Percentiles rank a stretch among this genome's conserved stretches.
These are phyloP conservation scores for Bubo scandiacus DNA, from an alignment of 2,113 vertebrate species.

Conservation along the genomic window DNA sequence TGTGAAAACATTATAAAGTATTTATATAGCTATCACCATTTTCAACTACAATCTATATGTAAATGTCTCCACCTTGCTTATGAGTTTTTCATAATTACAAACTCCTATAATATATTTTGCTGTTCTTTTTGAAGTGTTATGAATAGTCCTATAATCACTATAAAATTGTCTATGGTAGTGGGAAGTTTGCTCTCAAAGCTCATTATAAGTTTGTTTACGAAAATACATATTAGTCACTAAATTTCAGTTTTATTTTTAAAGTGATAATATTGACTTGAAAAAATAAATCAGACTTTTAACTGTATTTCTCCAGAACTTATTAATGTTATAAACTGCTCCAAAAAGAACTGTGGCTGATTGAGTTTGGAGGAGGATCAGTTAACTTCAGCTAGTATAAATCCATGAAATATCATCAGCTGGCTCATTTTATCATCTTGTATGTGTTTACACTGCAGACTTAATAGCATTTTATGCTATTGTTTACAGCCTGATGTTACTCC, in stretches of 20 bases:
- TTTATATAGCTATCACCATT: background rate
- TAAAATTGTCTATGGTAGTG: background rate
- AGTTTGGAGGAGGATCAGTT: background rate
- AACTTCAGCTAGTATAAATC: background rate
- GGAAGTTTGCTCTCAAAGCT: background rate
- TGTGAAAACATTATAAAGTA: background rate
- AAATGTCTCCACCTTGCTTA: background rate
- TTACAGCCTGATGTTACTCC: background rate
- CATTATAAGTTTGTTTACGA: background rate
- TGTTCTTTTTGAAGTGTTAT: background rate
- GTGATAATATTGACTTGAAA: background rate
- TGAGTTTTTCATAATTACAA: background rate
- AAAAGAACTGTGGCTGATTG: background rate
- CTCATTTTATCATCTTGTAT: background rate
- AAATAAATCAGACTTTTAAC: background rate
- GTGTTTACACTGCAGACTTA: background rate
- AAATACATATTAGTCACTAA: background rate
- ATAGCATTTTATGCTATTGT: background rate
- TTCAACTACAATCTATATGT: background rate
- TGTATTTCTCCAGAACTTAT: background rate
- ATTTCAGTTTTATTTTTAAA: slow-evolving; percentile 11
- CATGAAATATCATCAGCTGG: background rate
- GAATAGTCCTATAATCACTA: background rate
- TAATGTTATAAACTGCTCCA: background rate
- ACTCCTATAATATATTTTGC: background rate